A percentile compares a stretch with the other conserved stretches of the same genome.
Conservation (phyloP, 1,140 invertebrate genomes). For the Drosophila littoralis region DNA sequence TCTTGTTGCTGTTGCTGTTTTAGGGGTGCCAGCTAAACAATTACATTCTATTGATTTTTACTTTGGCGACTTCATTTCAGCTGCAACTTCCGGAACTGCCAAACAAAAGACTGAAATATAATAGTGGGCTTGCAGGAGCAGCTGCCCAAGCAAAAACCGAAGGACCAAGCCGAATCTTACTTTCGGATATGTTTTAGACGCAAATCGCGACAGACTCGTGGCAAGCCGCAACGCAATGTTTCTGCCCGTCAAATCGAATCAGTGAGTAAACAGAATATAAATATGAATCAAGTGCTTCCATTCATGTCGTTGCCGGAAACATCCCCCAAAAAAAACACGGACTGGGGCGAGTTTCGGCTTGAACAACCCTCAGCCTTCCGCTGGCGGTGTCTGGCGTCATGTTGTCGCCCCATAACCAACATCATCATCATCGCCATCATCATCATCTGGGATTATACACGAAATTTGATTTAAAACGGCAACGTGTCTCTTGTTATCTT, state of each 20-base stretch:
- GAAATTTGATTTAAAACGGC: slow-evolving; percentile 29
- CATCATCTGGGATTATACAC: slow-evolving; percentile 2
- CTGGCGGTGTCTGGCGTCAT: slow-evolving; percentile 50
- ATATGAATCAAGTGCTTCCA: background rate
- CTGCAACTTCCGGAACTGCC: slow-evolving; percentile 60
- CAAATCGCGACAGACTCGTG: slow-evolving; percentile 43
- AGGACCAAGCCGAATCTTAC: slow-evolving; percentile 55
- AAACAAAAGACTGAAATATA: slow-evolving; percentile 71
- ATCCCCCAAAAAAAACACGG: slow-evolving; percentile 24
- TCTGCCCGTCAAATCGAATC: slow-evolving; percentile 82
- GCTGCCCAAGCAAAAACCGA: slow-evolving; percentile 20
- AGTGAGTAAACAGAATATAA: slow-evolving; percentile 66
- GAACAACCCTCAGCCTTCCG: slow-evolving; percentile 52
- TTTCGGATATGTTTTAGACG: slow-evolving; percentile 59
- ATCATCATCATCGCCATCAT: slow-evolving; percentile 15
- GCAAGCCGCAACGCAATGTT: slow-evolving; percentile 65
- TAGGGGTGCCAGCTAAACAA: slow-evolving; percentile 49
- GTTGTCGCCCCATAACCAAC: slow-evolving; percentile 58
- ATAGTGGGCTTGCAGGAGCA: background rate
- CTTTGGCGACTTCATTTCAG: slow-evolving; percentile 54
- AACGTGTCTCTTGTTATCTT: slow-evolving; percentile 20
- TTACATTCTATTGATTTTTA: slow-evolving; percentile 77
- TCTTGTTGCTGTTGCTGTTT: background rate
- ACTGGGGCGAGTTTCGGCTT: slow-evolving; percentile 26
- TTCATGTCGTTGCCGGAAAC: slow-evolving; percentile 23